Conservation (phyloP, 2,797 vertebrate species). For the Gymnothorax javanicus region DNA sequence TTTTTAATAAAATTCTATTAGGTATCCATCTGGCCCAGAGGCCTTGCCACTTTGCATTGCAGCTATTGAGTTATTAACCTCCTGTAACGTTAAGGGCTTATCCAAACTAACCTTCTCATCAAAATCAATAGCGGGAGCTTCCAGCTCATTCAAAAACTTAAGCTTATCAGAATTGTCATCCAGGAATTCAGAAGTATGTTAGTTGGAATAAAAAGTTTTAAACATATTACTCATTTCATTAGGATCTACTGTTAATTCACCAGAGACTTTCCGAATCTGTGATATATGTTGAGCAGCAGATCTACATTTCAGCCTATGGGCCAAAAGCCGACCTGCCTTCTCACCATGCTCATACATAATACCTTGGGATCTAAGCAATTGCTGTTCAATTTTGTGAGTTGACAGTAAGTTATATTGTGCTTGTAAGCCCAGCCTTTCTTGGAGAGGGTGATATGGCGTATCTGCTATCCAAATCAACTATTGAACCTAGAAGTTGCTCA, state of each 20-base stretch:
- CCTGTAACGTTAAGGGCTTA: not conserved
- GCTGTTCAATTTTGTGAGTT: conserved; percentile 11
- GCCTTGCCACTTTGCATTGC: not conserved
- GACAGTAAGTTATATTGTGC: not conserved
- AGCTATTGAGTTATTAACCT: not conserved
- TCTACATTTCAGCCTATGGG: not conserved
- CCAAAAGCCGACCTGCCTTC: not conserved
- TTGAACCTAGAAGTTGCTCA: not conserved
- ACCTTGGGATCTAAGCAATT: not conserved
- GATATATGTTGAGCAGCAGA: not conserved
- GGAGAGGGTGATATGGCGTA: not conserved
- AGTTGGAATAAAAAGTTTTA: not conserved
- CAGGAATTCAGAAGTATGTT: not conserved
- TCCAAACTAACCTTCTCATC: not conserved
- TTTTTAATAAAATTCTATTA: not conserved
- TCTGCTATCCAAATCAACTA: conserved; percentile 6
- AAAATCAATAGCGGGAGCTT: not conserved
- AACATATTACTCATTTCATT: not conserved
- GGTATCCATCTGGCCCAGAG: not conserved
- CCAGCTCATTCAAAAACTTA: not conserved
- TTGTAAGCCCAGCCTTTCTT: conserved; percentile 5
- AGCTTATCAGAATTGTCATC: not conserved
- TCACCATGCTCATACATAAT: conserved; percentile 31
- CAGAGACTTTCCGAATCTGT: not conserved
- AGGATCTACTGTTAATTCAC: not conserved